Base-by-base conservation (phyloP, 2,888 invertebrate species). In the Pristionchus fissidentatus region DNA sequence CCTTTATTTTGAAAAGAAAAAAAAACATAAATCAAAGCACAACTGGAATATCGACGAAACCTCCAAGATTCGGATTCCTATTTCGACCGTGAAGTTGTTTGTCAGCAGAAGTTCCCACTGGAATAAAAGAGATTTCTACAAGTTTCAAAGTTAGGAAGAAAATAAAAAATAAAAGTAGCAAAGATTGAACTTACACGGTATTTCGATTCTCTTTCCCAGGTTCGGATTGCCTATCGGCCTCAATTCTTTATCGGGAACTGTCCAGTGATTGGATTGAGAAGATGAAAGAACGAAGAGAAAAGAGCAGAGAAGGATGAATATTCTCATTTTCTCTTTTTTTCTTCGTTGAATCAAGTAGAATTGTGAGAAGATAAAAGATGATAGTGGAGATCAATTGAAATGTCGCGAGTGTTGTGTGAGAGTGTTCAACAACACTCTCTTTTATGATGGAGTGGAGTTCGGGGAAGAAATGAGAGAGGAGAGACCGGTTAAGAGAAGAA, bases 1-100 rank as follows among this genome's bases (percentile, higher is more conserved):
- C n/a, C n/a, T n/a, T n/a, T n/a, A n/a, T n/a, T n/a, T n/a, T n/a
- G n/a, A n/a, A n/a, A n/a, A n/a, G n/a, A n/a, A n/a, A n/a, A n/a
- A n/a, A n/a, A n/a, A n/a, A n/a, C n/a, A n/a, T 32, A n/a, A 0
- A 1, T 75, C 75, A 75, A 75, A 15, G 3, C 29, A 78, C 41
- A 13, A 55, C 35, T 10, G 78, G 52, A 38, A 78, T 78, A 55
- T 78, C 78, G 22, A 78, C 78, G 26, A 78, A 78, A 55, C 35
- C 32, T 22, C 78, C 55, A 1, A 78, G 32, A 78, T 78, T 78
- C 22, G 78, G 38, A 38, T 78, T 78, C n/a, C 78, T 35, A 32
- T 15, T 55, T 41, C 78, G 32, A 13, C 35, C 35, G 26, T 15
- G 15, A 19, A 41, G 35, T n/a, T 35, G 38, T 22, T 35, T 19